These are phyloP conservation scores for Asteroscopus sphinx DNA, from an alignment of 2,888 invertebrate species.

Conservation along the genomic window DNA sequence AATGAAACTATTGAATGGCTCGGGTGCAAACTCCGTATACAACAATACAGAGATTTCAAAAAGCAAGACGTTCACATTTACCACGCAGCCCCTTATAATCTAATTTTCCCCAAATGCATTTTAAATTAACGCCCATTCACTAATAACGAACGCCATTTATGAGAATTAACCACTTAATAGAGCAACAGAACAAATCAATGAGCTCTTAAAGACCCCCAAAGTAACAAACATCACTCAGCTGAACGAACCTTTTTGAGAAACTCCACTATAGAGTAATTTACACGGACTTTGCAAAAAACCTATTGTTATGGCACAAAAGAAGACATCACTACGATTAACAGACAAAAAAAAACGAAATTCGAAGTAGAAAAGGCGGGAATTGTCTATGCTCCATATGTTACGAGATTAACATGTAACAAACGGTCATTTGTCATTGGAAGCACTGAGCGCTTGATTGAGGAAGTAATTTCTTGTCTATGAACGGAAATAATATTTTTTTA, in stretches of 20 bases:
- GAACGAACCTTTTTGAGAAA: constrained; percentile 71
- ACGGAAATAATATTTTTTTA: constrained; percentile 87
- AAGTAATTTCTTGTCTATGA: constrained; percentile 86
- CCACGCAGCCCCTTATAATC: constrained; percentile 53
- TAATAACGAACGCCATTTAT: constrained; percentile 71
- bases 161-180: constrained; percentile 82
- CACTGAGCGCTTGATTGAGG: constrained; percentile 85
- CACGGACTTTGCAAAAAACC: constrained; percentile 80
- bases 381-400: constrained; percentile 86
- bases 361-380: constrained; percentile 76
- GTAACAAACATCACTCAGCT: constrained; percentile 77
- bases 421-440: constrained; percentile 85
- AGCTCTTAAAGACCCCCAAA: constrained; percentile 76
- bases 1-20: too few relatives aligned
- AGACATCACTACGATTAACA: constrained; percentile 77
- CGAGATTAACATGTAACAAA: constrained; percentile 84
- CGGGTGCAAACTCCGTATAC: constrained; percentile 1
- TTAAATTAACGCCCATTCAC: constrained; percentile 70
- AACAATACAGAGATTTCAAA: constrained; percentile 12
- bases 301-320: constrained; percentile 86
- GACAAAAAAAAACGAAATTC: constrained; percentile 75
- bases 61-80: constrained; percentile 7
- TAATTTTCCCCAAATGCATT: constrained; percentile 61
- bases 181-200: constrained; percentile 80
- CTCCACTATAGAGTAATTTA: constrained; percentile 79